A percentile compares a stretch with the other conserved stretches of the same genome.
Conservation (phyloP, 1,140 invertebrate genomes). For the Drosophila bifasciata region DNA sequence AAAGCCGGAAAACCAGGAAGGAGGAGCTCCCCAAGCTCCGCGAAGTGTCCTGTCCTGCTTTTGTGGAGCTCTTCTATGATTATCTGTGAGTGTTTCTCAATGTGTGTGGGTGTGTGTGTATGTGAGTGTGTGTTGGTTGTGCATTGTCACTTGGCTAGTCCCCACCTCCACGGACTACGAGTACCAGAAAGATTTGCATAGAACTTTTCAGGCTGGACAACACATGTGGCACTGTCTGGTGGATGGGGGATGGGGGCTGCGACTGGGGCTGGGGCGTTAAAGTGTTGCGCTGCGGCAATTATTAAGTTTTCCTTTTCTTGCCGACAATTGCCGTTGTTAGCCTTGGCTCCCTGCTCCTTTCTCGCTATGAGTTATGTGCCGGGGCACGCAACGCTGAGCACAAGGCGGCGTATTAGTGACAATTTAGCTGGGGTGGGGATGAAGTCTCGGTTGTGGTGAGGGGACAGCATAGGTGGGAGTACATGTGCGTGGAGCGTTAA, state of each 20-base stretch:
- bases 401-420: constrained; percentile 76
- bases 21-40: constrained; percentile 27
- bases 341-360: constrained; percentile 9
- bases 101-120: constrained; percentile 11
- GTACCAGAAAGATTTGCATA: constrained; percentile 61
- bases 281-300: constrained; percentile 53
- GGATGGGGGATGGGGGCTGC: neutral
- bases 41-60: constrained; percentile 15
- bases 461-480: constrained; percentile 14
- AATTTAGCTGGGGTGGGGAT: constrained; percentile 57
- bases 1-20: constrained; percentile 45
- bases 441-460: neutral
- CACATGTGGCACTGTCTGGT: constrained; percentile 24
- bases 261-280: constrained; percentile 29
- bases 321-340: constrained; percentile 67
- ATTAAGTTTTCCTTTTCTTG: constrained; percentile 52
- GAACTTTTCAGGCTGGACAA: constrained; percentile 38
- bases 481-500: constrained; percentile 75
- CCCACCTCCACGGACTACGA: constrained; percentile 28
- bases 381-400: constrained; percentile 64
- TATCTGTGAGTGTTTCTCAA: neutral
- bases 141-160: constrained; percentile 56
- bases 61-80: constrained; percentile 27
- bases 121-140: constrained; percentile 29
- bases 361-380: constrained; percentile 54